Evolutionary conservation across 2,113 vertebrate genomes (phyloP).

Genomic region (Heterochromis multidens): DNA sequence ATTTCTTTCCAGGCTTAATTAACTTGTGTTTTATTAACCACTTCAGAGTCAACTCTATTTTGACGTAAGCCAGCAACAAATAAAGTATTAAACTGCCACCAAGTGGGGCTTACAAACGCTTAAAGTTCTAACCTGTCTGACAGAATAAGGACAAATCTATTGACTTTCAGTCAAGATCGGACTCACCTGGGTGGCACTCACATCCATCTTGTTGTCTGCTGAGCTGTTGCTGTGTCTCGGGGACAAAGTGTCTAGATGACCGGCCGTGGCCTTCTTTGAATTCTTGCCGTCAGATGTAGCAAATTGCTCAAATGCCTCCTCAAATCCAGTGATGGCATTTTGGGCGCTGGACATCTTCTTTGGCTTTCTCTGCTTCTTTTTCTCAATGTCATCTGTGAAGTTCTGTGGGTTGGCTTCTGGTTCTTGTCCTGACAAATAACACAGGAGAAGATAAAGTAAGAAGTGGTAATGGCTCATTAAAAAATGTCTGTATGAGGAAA

Average conservation of each 20-base stretch:
- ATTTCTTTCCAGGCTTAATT: not conserved
- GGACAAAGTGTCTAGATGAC: conserved; percentile 7
- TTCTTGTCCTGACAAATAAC: conserved; percentile 9
- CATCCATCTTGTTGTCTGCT: conserved; percentile 11
- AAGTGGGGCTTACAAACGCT: not conserved
- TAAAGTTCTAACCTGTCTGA: not conserved
- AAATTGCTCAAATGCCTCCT: conserved; percentile 83
- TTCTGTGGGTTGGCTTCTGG: conserved; percentile 13
- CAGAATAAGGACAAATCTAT: not conserved
- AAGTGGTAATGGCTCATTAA: not conserved
- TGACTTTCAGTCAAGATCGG: not conserved
- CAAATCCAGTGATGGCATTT: conserved; percentile 71
- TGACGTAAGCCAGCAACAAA: not conserved
- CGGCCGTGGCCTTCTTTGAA: not conserved
- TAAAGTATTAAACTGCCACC: not conserved
- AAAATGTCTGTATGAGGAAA: not conserved
- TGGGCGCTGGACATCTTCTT: conserved; percentile 42
- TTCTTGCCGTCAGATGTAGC: conserved; percentile 27
- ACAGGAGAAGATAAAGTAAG: not conserved
- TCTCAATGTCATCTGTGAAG: conserved; percentile 37
- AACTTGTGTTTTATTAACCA: not conserved
- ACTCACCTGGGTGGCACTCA: conserved; percentile 36
- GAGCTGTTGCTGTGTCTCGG: conserved; percentile 6
- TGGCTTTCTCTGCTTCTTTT: conserved; percentile 64
- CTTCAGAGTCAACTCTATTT: not conserved